Evolutionary conservation across 1,140 invertebrate species (phyloP).

Genomic region (Lordiphosa stackelbergi): DNA sequence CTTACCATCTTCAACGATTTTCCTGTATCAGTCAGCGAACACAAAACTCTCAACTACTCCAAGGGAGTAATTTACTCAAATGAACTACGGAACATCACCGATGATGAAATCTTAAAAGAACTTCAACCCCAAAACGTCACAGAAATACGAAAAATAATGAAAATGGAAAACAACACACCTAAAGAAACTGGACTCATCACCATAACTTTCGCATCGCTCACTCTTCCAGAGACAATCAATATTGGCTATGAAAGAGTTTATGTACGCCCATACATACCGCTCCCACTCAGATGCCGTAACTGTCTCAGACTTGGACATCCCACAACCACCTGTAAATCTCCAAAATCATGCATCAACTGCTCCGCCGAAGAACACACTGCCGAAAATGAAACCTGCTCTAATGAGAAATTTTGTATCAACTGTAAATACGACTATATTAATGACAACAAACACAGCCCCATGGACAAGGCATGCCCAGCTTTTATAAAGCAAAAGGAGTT

Average conservation of each 20-base stretch:
- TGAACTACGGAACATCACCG: constrained; percentile 6
- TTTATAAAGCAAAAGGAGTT: constrained; percentile 19
- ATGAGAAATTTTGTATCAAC: constrained; percentile 4
- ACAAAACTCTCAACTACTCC: constrained; percentile 16
- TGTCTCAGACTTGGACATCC: no score
- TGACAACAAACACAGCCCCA: constrained; percentile 9
- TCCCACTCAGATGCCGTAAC: constrained; percentile 13
- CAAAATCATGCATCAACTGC: constrained; percentile 9
- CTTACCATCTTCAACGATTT: constrained; percentile 11
- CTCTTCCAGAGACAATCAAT: constrained; percentile 16
- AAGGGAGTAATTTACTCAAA: constrained; percentile 15
- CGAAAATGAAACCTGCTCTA: constrained; percentile 3
- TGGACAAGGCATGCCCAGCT: constrained; percentile 3
- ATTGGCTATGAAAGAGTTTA: constrained; percentile 10
- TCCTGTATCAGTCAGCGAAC: constrained; percentile 14
- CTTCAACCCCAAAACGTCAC: constrained; percentile 11
- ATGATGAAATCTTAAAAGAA: constrained; percentile 4
- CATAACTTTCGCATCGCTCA: constrained; percentile 14
- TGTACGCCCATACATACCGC: constrained; percentile 13
- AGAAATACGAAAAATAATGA: constrained; percentile 18
- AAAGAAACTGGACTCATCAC: constrained; percentile 19
- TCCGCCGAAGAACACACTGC: constrained; percentile 11
- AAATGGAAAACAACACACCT: constrained; percentile 6
- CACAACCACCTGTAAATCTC: constrained; percentile 9
- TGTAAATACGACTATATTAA: constrained; percentile 4